Evolutionary conservation across 2,113 vertebrate species (phyloP).

Genomic region (Marcusenius ussheri): DNA sequence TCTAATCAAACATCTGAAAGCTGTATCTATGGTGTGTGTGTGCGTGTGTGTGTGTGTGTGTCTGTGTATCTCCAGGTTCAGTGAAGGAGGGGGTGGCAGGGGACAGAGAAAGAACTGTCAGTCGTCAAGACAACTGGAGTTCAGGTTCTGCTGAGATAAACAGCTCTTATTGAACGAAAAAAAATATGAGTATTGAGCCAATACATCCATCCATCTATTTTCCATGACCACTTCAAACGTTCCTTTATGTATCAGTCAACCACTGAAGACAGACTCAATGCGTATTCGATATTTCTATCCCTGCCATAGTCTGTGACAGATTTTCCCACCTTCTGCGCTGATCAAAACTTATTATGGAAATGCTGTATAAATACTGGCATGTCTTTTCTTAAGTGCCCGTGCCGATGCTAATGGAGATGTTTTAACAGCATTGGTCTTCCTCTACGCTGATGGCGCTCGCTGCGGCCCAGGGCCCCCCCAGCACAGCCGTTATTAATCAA

Average conservation of each 20-base stretch:
- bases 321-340: background rate
- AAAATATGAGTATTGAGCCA: background rate
- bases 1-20: constrained; percentile 10
- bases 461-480: background rate
- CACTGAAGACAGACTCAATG: background rate
- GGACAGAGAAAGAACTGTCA: constrained; percentile 18
- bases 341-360: background rate
- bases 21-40: background rate
- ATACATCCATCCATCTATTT: background rate
- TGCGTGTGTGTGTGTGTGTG: background rate
- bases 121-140: background rate
- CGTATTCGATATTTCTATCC: background rate
- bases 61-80: background rate
- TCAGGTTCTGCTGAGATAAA: background rate
- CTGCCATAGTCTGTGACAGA: background rate
- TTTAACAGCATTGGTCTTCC: background rate
- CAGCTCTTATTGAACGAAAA: background rate
- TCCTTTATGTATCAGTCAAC: background rate
- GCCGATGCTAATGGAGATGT: background rate
- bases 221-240: background rate
- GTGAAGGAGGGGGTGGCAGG: background rate
- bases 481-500: constrained; percentile 3
- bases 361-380: background rate
- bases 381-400: background rate
- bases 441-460: background rate